Evolutionary conservation across 2,113 vertebrate species (phyloP).

Genomic region (Ceyx melanurus): DNA sequence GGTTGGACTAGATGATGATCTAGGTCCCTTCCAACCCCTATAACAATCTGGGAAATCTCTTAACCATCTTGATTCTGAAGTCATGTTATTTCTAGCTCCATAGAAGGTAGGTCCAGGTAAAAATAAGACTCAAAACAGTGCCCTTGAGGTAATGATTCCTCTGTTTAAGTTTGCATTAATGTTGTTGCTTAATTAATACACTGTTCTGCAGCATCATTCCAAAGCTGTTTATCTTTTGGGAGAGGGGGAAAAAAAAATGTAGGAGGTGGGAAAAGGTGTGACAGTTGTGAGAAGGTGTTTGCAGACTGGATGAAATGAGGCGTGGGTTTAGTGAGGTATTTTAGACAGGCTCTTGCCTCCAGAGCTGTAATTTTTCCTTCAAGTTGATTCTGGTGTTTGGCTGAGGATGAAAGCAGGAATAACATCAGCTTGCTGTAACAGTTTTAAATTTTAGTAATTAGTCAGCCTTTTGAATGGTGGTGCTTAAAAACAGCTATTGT

Average conservation of each 20-base stretch:
- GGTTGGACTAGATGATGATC: too few relatives aligned
- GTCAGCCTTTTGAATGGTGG: conserved; percentile 34
- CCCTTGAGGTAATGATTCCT: not conserved
- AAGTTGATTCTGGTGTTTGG: not conserved
- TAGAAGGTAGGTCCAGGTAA: not conserved
- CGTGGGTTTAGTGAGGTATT: not conserved
- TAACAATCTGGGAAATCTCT: not conserved
- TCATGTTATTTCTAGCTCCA: not conserved
- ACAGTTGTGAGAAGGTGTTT: not conserved
- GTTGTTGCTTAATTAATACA: not conserved
- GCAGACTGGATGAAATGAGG: not conserved
- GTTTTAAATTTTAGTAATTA: conserved; percentile 68
- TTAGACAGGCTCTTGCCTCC: not conserved
- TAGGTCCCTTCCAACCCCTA: too few relatives aligned
- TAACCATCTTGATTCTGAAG: not conserved
- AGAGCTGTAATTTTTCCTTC: not conserved
- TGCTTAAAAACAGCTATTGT: conserved; percentile 66
- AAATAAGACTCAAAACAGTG: not conserved
- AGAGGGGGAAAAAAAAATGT: not conserved
- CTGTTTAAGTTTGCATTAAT: not conserved
- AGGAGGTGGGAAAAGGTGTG: not conserved
- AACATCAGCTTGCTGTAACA: conserved; percentile 51
- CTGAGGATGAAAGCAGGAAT: not conserved
- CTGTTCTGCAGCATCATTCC: not conserved
- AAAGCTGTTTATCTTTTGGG: not conserved